Conservation (phyloP, 2,113 vertebrate species). For the Calyptommatus sinebrachiatus region DNA sequence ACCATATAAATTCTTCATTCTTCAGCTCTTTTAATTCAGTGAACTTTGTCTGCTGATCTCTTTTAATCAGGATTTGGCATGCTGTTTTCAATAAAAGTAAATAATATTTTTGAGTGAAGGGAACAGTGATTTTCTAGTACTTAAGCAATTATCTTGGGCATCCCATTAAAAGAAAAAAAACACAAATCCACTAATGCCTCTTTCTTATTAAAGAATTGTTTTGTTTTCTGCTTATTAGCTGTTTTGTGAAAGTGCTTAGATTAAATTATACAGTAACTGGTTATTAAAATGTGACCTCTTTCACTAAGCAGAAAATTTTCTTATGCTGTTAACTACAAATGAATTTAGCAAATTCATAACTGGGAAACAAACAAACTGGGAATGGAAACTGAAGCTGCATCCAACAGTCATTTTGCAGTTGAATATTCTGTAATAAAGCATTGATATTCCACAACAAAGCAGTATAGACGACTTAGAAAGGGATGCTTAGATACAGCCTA, state of each 20-base stretch:
- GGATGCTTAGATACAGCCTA: background rate
- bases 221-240: conserved; percentile 14
- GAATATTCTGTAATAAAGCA: too few species aligned
- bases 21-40: background rate
- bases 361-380: background rate
- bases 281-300: conserved; percentile 18
- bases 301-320: background rate
- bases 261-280: background rate
- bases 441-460: too few species aligned
- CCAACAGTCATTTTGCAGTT: too few species aligned
- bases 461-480: too few species aligned
- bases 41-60: background rate
- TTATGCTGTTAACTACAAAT: background rate
- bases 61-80: background rate
- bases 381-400: background rate
- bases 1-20: background rate
- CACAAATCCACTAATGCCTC: background rate
- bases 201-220: background rate
- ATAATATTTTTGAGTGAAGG: conserved; percentile 2
- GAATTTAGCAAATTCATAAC: background rate
- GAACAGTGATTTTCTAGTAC: background rate
- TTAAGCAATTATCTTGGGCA: conserved; percentile 23
- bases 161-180: conserved; percentile 2
- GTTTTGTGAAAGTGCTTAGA: background rate
- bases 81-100: conserved; percentile 23